Evolutionary conservation across 2,797 vertebrate species (phyloP), one percentile per base, ranked within the genome.

Genomic region (Alectoris magna): DNA sequence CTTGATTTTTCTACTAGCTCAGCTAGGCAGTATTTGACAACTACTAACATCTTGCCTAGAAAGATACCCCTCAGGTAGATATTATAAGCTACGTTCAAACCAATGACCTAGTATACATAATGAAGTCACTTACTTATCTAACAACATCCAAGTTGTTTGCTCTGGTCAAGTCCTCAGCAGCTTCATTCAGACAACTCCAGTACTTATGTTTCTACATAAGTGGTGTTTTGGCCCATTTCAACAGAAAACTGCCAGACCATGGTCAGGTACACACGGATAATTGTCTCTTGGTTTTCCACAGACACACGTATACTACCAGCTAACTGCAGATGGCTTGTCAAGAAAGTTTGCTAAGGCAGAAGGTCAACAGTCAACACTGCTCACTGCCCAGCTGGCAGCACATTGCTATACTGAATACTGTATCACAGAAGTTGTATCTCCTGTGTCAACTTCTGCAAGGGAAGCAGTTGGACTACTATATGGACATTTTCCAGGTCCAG

Each of bases 311-410:
- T 48, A 73, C 68, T 76, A 53, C 58, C 43, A 91, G 88, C 49
- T 94, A 84, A 70, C 77, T 92, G 70, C 92, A 96, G 89, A 94
- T 77, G 90, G 92, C 87, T 89, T 72, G 56, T 74, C 81, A 83
- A 70, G 75, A 87, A 44, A 66, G 34, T 21, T 48, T 93, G 96
- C 88, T 91, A 94, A 93, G 72, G 59, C 64, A 69, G 38, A 68
- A 75, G 74, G 27, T 34, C 48, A 69, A 77, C 62, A 85, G 43
- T 31, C 71, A 67, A 19, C n/a, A 53, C 51, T 84, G 64, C 88
- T 87, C 75, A 43, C 71, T 48, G n/a, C 68, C 77, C 80, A 87
- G 71, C 0, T 95, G 94, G 73, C 96, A 95, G 73, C 60, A 95
- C 78, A 84, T 44, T 71, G 49, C 63, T 24, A 9, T 31, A 55